Evolutionary conservation across 92 coral and sea anemone species (phyloP).

Genomic region (Siderastrea siderea): DNA sequence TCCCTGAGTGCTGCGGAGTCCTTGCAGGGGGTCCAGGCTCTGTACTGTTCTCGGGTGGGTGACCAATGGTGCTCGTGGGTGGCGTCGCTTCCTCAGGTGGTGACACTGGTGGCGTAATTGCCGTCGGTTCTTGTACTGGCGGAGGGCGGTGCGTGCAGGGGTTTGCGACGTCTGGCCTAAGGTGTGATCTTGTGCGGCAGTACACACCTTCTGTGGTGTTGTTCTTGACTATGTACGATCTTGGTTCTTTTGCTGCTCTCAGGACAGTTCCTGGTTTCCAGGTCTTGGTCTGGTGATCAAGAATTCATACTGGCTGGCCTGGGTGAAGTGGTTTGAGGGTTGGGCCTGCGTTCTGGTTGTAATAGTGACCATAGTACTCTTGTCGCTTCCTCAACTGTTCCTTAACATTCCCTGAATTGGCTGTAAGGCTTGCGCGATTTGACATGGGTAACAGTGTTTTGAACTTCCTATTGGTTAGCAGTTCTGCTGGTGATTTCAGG

Average conservation of each 20-base stretch:
- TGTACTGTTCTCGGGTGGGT: too few species aligned
- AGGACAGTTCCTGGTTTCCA: constrained; percentile 41
- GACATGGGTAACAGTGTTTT: constrained; percentile 44
- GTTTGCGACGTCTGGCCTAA: constrained; percentile 9
- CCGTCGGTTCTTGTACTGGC: constrained; percentile 58
- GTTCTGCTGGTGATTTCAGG: constrained; percentile 37
- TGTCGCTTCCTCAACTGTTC: not conserved
- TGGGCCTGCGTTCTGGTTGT: constrained; percentile 28
- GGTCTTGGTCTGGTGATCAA: constrained; percentile 60
- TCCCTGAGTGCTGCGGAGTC: too few species aligned
- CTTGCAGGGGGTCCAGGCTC: too few species aligned
- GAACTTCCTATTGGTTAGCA: constrained; percentile 34
- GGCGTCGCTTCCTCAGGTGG: too few species aligned
- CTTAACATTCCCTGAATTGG: not conserved
- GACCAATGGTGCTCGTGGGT: too few species aligned
- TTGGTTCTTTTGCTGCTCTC: constrained; percentile 37
- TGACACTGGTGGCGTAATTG: too few species aligned
- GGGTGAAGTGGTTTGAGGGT: constrained; percentile 32
- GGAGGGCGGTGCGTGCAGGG: not conserved
- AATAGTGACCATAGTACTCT: not conserved
- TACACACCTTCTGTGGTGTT: constrained; percentile 53
- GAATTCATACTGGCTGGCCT: constrained; percentile 46
- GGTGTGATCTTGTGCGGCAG: constrained; percentile 68
- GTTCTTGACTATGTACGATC: constrained; percentile 67
- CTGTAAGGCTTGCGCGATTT: constrained; percentile 17